Percentiles rank a stretch among this genome's conserved stretches.
Evolutionary conservation across 2,113 vertebrate species (phyloP).

Genomic region (Amazona vittata): DNA sequence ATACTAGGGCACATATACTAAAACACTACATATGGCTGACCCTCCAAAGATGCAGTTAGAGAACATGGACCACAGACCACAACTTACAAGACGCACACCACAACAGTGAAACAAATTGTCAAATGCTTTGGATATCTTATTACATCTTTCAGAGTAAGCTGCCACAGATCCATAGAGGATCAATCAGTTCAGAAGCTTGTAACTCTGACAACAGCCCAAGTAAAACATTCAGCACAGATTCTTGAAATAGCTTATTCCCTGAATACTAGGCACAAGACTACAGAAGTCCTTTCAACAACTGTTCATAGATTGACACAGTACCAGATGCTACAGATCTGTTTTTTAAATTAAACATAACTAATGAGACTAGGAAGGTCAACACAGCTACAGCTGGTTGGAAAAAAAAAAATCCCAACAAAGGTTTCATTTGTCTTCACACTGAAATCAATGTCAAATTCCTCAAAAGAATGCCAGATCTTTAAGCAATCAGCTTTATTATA

Average conservation of each 20-base stretch:
- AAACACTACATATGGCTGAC: not conserved
- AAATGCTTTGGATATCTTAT: not conserved
- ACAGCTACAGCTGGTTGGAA: not conserved
- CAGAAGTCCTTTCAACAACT: not conserved
- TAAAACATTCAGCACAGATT: not conserved
- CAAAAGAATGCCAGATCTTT: not conserved
- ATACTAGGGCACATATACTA: not conserved
- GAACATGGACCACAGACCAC: not conserved
- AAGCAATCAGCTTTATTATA: not conserved
- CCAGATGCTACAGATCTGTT: not conserved
- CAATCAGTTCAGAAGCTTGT: not conserved
- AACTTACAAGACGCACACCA: not conserved
- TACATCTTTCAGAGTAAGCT: not conserved
- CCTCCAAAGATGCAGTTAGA: not conserved
- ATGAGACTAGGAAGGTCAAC: not conserved
- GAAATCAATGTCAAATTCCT: not conserved
- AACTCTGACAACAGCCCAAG: not conserved
- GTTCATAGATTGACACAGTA: not conserved
- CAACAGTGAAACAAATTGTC: not conserved
- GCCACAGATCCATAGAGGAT: not conserved
- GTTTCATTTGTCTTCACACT: not conserved
- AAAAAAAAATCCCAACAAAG: not conserved
- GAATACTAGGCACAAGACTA: not conserved
- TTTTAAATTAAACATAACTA: not conserved
- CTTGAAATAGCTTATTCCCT: conserved; percentile 35